These are phyloP conservation scores for Tarsius wallacei DNA, from an alignment of 2,797 vertebrate species.

Conservation along the genomic window DNA sequence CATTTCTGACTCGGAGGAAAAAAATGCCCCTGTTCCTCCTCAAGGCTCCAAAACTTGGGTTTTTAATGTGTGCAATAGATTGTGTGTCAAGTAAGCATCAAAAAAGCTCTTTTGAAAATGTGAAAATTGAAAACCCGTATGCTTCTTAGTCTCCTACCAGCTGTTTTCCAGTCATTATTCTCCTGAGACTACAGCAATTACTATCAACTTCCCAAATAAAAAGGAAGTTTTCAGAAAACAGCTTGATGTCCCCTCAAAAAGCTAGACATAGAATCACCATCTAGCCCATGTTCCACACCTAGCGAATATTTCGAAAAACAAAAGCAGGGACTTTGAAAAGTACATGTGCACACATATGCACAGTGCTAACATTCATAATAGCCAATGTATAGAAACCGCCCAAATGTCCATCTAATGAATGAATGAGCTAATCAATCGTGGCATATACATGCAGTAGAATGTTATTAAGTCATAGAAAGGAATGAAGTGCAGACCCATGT, in stretches of 20 bases:
- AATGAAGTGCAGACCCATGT: background rate
- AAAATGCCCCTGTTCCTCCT: background rate
- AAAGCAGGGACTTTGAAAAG: background rate
- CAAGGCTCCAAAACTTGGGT: background rate
- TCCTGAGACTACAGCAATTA: background rate
- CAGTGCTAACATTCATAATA: background rate
- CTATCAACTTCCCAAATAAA: background rate
- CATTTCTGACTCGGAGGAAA: background rate
- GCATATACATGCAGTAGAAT: background rate
- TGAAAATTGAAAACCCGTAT: background rate
- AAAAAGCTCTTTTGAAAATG: background rate
- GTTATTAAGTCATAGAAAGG: background rate
- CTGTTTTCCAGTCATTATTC: constrained; percentile 37
- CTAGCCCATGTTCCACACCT: background rate
- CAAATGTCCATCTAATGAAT: background rate
- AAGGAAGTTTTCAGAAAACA: constrained; percentile 43
- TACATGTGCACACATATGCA: background rate
- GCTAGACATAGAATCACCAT: background rate
- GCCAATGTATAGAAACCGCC: background rate
- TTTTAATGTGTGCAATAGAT: background rate
- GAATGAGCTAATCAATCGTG: background rate
- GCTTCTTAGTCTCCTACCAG: constrained; percentile 15
- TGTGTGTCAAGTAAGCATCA: background rate
- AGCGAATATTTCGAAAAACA: no score
- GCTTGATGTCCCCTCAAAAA: background rate